These are phyloP conservation scores for Stenoptilia bipunctidactyla DNA, from an alignment of 2,888 invertebrate species.

Conservation along the genomic window DNA sequence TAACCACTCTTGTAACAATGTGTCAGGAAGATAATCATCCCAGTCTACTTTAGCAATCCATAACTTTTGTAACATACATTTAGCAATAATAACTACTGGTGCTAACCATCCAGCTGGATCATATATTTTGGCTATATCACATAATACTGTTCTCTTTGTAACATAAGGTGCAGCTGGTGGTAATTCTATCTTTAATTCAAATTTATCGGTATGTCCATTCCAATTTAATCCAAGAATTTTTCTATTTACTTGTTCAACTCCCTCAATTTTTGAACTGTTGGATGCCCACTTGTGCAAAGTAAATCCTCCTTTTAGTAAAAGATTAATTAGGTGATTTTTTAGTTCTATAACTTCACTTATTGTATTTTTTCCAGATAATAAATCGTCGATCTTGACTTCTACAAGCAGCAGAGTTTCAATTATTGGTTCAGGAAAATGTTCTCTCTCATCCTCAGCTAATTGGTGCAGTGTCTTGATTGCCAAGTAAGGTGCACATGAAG, in stretches of 20 bases:
- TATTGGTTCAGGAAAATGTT: conserved; percentile 5
- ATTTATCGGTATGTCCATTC: conserved; percentile 2
- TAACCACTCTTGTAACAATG: not conserved
- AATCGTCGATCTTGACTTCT: conserved; percentile 14
- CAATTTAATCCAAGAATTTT: conserved; percentile 6
- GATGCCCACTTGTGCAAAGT: conserved; percentile 16
- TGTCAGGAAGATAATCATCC: not conserved
- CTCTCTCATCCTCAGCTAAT: conserved; percentile 12
- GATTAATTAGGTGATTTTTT: conserved; percentile 4
- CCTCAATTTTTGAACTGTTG: conserved; percentile 6
- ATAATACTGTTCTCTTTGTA: conserved; percentile 1
- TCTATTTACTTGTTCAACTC: not conserved
- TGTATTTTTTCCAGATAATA: conserved; percentile 10
- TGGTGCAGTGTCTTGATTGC: conserved; percentile 14
- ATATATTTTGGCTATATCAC: not conserved
- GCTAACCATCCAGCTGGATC: conserved; percentile 1
- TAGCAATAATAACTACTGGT: not conserved
- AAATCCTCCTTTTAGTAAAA: conserved; percentile 14
- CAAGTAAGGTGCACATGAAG: conserved; percentile 17
- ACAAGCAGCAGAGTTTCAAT: conserved; percentile 10
- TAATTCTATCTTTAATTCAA: not conserved
- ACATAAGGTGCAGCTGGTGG: no score
- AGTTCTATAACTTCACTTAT: conserved; percentile 9
- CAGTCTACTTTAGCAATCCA: not conserved
- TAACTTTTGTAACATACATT: not conserved